These are phyloP conservation scores for Spheniscus mendiculus DNA, from an alignment of 2,113 vertebrate species.

Conservation along the genomic window DNA sequence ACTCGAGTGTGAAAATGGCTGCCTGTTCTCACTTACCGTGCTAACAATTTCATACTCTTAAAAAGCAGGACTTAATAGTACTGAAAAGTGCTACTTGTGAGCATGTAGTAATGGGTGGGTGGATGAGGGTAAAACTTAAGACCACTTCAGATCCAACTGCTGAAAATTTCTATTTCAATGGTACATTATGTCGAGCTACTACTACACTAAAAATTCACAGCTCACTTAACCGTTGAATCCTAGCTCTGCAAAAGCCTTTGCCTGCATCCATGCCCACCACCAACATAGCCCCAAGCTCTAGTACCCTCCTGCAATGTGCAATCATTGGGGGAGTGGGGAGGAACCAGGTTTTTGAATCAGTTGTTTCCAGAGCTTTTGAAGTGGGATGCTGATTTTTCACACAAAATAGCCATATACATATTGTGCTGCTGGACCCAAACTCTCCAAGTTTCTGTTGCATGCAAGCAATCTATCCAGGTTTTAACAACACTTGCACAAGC, in stretches of 20 bases:
- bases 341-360: background rate
- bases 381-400: background rate
- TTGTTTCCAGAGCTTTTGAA: background rate
- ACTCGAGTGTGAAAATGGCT: background rate
- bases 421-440: background rate
- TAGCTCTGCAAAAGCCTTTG: background rate
- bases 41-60: background rate
- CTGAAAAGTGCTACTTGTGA: background rate
- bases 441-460: background rate
- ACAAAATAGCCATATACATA: rapidly evolving
- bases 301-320: background rate
- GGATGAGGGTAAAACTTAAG: background rate
- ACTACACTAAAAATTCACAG: background rate
- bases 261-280: background rate
- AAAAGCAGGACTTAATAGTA: background rate
- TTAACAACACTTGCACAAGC: background rate
- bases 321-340: rapidly evolving
- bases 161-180: background rate
- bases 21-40: rapidly evolving
- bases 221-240: background rate
- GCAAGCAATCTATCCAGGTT: background rate
- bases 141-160: background rate
- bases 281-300: background rate
- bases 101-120: background rate
- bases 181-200: background rate